A percentile compares a stretch with the other conserved stretches of the same genome.
phyloP scores from a whole-genome alignment of 2,797 vertebrate genomes.

The Lacerta agilis region DNA sequence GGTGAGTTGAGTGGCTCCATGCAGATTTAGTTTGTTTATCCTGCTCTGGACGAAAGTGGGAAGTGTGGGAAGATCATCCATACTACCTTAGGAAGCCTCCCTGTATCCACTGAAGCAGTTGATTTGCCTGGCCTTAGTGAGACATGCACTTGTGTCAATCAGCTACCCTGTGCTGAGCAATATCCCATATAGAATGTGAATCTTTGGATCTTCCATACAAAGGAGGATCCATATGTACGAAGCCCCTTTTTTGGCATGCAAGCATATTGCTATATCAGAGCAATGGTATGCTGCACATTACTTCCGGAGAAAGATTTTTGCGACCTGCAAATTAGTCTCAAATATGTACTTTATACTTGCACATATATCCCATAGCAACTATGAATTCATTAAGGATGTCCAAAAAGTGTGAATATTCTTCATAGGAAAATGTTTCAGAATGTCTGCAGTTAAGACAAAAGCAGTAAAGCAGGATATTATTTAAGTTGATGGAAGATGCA shows the following conservation, averaged over 20 bases:
- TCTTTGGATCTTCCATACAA: background rate
- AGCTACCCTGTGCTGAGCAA: background rate
- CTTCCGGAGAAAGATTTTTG: conserved; percentile 39
- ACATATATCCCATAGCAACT: conserved; percentile 29
- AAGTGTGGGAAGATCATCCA: background rate
- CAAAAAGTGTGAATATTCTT: conserved; percentile 52
- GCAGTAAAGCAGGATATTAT: conserved; percentile 75
- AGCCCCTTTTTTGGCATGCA: conserved; percentile 15
- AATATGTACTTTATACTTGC: conserved; percentile 68
- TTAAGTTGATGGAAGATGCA: conserved; percentile 79
- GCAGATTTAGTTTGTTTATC: too few species aligned
- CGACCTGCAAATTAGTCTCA: conserved; percentile 59
- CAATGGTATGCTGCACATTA: conserved; percentile 31
- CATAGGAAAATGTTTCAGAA: conserved; percentile 54
- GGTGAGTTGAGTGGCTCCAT: too few species aligned
- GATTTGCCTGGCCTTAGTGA: background rate
- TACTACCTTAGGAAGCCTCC: background rate
- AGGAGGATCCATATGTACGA: background rate
- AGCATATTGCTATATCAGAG: background rate
- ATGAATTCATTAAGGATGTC: conserved; percentile 31
- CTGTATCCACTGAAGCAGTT: background rate
- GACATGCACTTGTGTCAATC: background rate
- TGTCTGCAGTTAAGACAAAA: conserved; percentile 68
- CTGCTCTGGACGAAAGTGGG: background rate
- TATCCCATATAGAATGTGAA: background rate